Base-by-base conservation (phyloP, 2,888 invertebrate genomes). In the Pristionchus fissidentatus region DNA sequence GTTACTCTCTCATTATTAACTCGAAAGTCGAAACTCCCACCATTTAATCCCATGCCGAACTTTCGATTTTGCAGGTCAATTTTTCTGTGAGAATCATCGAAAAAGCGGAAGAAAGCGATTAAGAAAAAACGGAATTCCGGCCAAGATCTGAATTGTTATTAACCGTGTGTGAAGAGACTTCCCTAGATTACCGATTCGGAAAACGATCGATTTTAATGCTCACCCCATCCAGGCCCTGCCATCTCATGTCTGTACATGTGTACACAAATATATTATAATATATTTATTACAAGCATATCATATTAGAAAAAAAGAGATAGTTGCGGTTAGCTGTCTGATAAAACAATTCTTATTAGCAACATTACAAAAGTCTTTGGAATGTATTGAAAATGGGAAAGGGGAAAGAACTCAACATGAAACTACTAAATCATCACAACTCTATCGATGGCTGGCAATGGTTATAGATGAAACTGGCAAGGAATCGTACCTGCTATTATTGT, bases 61-160 rank as follows among this genome's bases (percentile, higher is more conserved):
- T 77, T 55, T 38, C 38, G 0, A n/a, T 19, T 78, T n/a, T 70
- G 46, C 49, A 82, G 82, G 82, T 82, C 5, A 82, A 66, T 22
- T 82, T 82, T 49, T 70, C 66, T 7, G 82, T 82, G 32, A 66
- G 82, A 32, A 46, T 82, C 38, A 70, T 82, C 2, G 82, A 82
- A 22, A 80, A 80, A 35, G 60, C 26, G 15, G 43, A 80, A 10
- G 60, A 80, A 32, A n/a, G n/a, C n/a, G 80, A 38, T 15, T 49
- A 49, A 78, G 78, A 78, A 26, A 55, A 22, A 66, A 38, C 10
- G 29, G 29, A 1, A 8, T 38, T 38, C 66, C 66, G 22, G 35
- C 38, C 38, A 66, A 66, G 29, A 35, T 38, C 66, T 66, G 26
- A 66, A 8, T n/a, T n/a, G n/a, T n/a, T n/a, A n/a, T n/a, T n/a